Conservation (phyloP, 2,888 invertebrate genomes). For the Morpho helenor region DNA sequence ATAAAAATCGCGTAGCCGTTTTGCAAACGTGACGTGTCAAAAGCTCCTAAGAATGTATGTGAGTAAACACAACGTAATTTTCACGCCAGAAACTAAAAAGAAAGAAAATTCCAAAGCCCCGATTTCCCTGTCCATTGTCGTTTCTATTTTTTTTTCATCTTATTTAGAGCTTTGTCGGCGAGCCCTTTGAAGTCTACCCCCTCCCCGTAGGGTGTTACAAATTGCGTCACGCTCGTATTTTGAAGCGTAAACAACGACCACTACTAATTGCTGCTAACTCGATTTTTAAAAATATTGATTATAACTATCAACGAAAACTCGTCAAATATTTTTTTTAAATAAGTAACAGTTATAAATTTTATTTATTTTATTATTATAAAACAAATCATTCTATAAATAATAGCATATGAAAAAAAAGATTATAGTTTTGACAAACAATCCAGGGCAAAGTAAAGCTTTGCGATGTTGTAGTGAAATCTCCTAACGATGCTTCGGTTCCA, state of each 20-base stretch:
- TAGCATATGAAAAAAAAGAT: too few species aligned
- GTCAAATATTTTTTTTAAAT: too few species aligned
- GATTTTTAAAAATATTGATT: background rate
- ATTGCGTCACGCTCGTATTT: conserved; percentile 70
- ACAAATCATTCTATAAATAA: too few species aligned
- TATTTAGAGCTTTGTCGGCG: conserved; percentile 78
- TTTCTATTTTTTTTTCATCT: conserved; percentile 73
- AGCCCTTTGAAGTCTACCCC: conserved; percentile 69
- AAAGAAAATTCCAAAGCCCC: conserved; percentile 59
- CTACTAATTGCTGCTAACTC: conserved; percentile 43
- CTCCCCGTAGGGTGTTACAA: conserved; percentile 62
- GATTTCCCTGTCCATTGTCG: conserved; percentile 75
- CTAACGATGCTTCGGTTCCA: too few species aligned
- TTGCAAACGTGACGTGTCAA: conserved; percentile 35
- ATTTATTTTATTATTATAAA: too few species aligned
- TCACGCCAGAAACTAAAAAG: conserved; percentile 55
- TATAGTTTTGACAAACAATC: too few species aligned
- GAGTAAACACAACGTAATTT: conserved; percentile 49
- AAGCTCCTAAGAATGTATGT: conserved; percentile 24
- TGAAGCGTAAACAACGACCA: conserved; percentile 59
- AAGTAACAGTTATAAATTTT: too few species aligned
- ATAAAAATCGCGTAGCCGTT: conserved; percentile 25
- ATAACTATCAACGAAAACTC: too few species aligned
- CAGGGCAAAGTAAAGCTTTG: too few species aligned
- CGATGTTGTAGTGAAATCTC: too few species aligned